Percentiles rank a stretch among this genome's conserved stretches.
Conservation (phyloP, 2,113 vertebrate genomes). For the Mionectes macconnelli region DNA sequence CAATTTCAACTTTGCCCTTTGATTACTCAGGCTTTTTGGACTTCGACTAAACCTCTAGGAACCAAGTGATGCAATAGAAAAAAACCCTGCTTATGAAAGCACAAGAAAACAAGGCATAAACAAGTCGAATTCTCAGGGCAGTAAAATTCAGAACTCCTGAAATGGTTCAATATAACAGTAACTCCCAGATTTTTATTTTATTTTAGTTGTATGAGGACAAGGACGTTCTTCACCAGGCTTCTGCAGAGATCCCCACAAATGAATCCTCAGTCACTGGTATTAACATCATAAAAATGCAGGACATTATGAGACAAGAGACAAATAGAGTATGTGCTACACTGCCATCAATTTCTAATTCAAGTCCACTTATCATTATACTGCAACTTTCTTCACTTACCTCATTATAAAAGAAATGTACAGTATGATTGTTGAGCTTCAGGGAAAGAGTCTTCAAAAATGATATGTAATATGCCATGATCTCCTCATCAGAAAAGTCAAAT, state of each 20-base stretch:
- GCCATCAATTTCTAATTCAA: neutral
- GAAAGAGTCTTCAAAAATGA: slow-evolving; percentile 98
- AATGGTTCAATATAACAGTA: neutral
- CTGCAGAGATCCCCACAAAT: neutral
- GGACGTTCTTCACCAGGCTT: neutral
- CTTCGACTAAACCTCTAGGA: neutral
- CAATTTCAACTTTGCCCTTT: neutral
- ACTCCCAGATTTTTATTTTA: neutral
- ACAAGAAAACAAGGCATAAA: neutral
- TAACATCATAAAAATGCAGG: neutral
- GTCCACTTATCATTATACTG: neutral
- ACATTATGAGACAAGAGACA: neutral
- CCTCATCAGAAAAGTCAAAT: slow-evolving; percentile 98
- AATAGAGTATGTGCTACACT: neutral
- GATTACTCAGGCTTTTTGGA: neutral
- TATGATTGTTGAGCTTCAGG: slow-evolving; percentile 96
- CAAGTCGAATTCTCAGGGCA: neutral
- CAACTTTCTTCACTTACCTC: slow-evolving; percentile 82
- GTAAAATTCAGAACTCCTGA: neutral
- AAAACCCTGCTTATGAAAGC: neutral
- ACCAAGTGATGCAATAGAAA: neutral
- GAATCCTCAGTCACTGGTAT: neutral
- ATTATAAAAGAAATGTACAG: slow-evolving; percentile 98
- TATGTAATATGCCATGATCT: slow-evolving; percentile 99
- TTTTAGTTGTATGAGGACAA: neutral